Evolutionary conservation across 1,140 invertebrate genomes (phyloP).

Genomic region (Drosophila neocordata): DNA sequence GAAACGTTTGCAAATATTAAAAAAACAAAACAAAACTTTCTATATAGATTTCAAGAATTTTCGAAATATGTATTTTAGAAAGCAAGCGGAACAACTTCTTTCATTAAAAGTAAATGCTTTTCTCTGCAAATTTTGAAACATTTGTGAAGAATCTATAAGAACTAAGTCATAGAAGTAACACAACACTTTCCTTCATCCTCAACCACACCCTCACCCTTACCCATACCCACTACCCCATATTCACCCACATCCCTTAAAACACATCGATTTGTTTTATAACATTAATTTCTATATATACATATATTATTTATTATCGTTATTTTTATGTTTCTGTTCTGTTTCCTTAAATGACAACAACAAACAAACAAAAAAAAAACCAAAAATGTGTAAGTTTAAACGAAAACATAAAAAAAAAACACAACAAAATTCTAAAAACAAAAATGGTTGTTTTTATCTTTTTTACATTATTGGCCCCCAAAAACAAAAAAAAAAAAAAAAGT

Average conservation of each 20-base stretch:
- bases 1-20: not conserved
- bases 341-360: slow-evolving; percentile 1
- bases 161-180: slow-evolving; percentile 77
- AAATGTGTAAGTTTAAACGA: slow-evolving; percentile 7
- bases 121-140: slow-evolving; percentile 46
- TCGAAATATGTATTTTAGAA: too few relatives aligned
- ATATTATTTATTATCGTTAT: slow-evolving; percentile 4
- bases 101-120: slow-evolving; percentile 13
- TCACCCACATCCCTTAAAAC: not conserved
- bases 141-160: slow-evolving; percentile 50
- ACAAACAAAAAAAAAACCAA: slow-evolving; percentile 13
- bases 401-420: slow-evolving; percentile 4
- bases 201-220: not conserved
- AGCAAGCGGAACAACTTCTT: not conserved
- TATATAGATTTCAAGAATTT: not conserved
- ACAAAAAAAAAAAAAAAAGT: too few relatives aligned
- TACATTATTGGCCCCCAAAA: slow-evolving; percentile 20
- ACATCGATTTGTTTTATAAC: slow-evolving; percentile 27
- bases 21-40: not conserved
- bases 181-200: not conserved
- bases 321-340: slow-evolving; percentile 7
- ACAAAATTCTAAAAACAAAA: slow-evolving; percentile 5
- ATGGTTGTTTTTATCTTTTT: slow-evolving; percentile 27
- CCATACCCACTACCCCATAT: not conserved
- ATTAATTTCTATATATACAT: not conserved